These are phyloP conservation scores for Oxyteleia sp. DNA, from an alignment of 2,888 invertebrate genomes.

Conservation along the genomic window DNA sequence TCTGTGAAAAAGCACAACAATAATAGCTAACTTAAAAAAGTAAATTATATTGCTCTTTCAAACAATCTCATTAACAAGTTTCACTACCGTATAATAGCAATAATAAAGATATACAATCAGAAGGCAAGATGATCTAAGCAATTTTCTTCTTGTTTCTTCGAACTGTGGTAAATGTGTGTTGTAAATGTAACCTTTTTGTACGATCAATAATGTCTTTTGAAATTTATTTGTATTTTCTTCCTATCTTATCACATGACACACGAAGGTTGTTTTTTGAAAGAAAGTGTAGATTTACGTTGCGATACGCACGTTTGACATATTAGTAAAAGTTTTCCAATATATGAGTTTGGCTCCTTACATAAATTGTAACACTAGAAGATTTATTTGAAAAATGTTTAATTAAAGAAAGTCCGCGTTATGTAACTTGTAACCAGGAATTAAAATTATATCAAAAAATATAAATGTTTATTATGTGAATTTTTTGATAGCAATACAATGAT, in stretches of 20 bases:
- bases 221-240: conserved; percentile 14
- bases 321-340: conserved; percentile 39
- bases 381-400: neutral
- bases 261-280: conserved; percentile 35
- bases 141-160: neutral
- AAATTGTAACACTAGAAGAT: conserved; percentile 8
- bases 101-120: conserved; percentile 25
- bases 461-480: too few relatives aligned
- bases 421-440: neutral
- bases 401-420: neutral
- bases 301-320: conserved; percentile 46
- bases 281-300: conserved; percentile 33
- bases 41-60: neutral
- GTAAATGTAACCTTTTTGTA: neutral
- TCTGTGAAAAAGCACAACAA: conserved; percentile 9
- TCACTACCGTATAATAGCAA: conserved; percentile 21
- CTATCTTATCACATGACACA: conserved; percentile 25
- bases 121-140: conserved; percentile 14
- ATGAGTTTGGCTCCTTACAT: conserved; percentile 2
- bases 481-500: too few relatives aligned
- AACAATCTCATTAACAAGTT: conserved; percentile 24
- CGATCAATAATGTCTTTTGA: neutral
- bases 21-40: neutral
- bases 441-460: neutral
- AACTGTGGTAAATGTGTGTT: neutral